phyloP scores from a whole-genome alignment of 1,140 invertebrate species.

The Bombus waltoni region DNA sequence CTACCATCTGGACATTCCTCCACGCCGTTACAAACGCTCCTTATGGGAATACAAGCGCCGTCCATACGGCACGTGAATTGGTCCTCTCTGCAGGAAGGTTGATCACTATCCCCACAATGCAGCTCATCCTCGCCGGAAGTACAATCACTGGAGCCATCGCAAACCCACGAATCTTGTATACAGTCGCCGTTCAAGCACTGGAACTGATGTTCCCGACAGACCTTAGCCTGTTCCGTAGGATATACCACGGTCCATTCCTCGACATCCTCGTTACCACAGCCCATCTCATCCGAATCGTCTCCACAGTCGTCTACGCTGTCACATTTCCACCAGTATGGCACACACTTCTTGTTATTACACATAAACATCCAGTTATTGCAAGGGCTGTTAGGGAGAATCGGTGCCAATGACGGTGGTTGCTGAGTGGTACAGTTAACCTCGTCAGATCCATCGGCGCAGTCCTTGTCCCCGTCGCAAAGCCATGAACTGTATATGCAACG shows the following conservation, averaged over 20 bases:
- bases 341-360: constrained; percentile 89
- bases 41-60: constrained; percentile 87
- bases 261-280: constrained; percentile 81
- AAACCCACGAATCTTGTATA: constrained; percentile 89
- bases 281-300: constrained; percentile 90
- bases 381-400: constrained; percentile 75
- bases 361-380: constrained; percentile 91
- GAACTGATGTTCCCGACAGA: constrained; percentile 88
- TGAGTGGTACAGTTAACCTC: constrained; percentile 86
- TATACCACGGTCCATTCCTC: constrained; percentile 65
- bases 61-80: constrained; percentile 89
- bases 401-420: constrained; percentile 67
- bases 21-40: constrained; percentile 86
- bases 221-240: constrained; percentile 70
- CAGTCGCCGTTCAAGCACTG: constrained; percentile 89
- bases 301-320: constrained; percentile 90
- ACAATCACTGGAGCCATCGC: constrained; percentile 91
- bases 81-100: constrained; percentile 72
- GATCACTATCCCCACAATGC: constrained; percentile 64
- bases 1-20: constrained; percentile 90
- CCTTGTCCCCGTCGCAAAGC: constrained; percentile 89
- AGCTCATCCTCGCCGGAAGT: constrained; percentile 89
- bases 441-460: constrained; percentile 87
- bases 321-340: constrained; percentile 92
- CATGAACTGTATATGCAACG: constrained; percentile 81